phyloP scores from a whole-genome alignment of 2,888 invertebrate genomes.

The Xestia c-nigrum region DNA sequence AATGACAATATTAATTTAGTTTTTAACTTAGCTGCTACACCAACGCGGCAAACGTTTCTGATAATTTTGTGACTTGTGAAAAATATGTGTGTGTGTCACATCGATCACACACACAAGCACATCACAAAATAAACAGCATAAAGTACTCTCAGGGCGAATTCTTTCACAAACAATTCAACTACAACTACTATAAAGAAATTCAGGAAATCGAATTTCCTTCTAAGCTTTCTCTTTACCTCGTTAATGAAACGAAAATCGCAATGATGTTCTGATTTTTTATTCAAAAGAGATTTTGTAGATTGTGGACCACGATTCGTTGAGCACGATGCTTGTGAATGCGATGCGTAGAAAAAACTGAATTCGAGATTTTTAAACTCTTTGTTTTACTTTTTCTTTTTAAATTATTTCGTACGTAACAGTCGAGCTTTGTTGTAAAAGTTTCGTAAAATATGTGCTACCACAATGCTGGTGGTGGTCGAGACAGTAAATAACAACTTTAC shows the following conservation, averaged over 20 bases:
- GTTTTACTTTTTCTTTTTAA: conserved; percentile 28
- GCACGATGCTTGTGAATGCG: not conserved
- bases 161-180: not conserved
- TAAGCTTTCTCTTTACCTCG: conserved; percentile 7
- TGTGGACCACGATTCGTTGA: conserved; percentile 24
- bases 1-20: no score
- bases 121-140: not conserved
- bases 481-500: conserved; percentile 32
- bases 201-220: conserved; percentile 18
- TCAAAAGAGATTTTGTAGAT: conserved; percentile 29
- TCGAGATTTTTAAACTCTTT: not conserved
- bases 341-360: conserved; percentile 1
- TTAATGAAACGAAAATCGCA: conserved; percentile 35
- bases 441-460: conserved; percentile 32
- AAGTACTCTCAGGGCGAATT: not conserved
- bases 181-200: conserved; percentile 7
- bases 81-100: not conserved
- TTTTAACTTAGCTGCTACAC: not conserved
- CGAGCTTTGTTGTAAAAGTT: conserved; percentile 37
- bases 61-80: not conserved
- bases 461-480: conserved; percentile 25
- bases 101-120: not conserved
- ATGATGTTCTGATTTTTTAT: conserved; percentile 30
- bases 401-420: conserved; percentile 14
- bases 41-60: not conserved